Base-by-base conservation (phyloP, 2,888 invertebrate genomes). In the Alloplasta piceator region DNA sequence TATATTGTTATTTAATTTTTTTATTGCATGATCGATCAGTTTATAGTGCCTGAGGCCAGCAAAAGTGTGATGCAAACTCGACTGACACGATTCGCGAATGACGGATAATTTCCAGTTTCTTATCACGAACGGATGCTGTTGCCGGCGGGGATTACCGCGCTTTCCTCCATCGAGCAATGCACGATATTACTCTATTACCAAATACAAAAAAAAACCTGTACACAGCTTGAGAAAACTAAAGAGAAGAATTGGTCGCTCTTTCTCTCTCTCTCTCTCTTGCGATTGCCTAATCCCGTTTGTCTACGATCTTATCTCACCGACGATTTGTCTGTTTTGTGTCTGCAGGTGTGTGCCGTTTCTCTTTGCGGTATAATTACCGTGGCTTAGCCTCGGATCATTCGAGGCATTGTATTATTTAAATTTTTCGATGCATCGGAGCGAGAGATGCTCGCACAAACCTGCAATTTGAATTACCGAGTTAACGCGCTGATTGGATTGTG, bases 101-200 rank as follows among this genome's bases (percentile, higher is more conserved):
- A 38, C 38, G 43, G 63, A 58, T 68, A 77, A 68, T 80, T 76
- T 68, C 55, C 5, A 60, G 70, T 72, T 76, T 68, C 63, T 80
- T 76, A 80, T 80, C 76, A 68, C 61, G 41, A 73, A 56, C 78
- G 80, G 80, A 80, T 80, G 80, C 80, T 68, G 80, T 63, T 72
- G 46, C 60, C 12, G 26, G 43, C 38, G 52, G 39, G 39, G 9
- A 60, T 55, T 60, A 10, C 52, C 26, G 39, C 56, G 66, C 58
- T 68, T n/a, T n/a, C 68, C 66, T 66, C 43, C 12, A 50, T 39
- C 36, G 64, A 58, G 48, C 41, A 63, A 72, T 43, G 46, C 78
- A 46, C 56, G 14, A 63, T 36, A 79, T 63, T 73, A 73, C 63
- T 77, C 63, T 60, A 63, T 80, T 80, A 77, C 72, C 63, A 68